Conservation (phyloP, 1,140 invertebrate species). For the Drosophila ambigua region DNA sequence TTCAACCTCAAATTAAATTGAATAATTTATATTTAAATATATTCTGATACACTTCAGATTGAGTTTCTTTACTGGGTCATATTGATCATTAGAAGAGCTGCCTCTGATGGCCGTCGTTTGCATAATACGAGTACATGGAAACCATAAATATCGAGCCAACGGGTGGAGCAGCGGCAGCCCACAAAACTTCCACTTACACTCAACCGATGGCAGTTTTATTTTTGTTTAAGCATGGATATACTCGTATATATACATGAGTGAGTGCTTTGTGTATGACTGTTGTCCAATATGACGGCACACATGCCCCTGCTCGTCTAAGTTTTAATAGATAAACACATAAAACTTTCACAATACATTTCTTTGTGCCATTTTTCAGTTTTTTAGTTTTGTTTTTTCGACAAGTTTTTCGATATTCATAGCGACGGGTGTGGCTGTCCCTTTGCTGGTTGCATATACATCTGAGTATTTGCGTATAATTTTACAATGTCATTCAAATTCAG, state of each 20-base stretch:
- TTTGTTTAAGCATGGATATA: conserved; percentile 17
- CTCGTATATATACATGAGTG: not conserved
- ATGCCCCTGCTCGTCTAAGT: conserved; percentile 6
- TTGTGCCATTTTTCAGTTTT: conserved; percentile 15
- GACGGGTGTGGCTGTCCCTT: conserved; percentile 15
- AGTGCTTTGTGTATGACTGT: conserved; percentile 21
- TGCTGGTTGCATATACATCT: conserved; percentile 51
- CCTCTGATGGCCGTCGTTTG: not conserved
- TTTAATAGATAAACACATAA: conserved; percentile 66
- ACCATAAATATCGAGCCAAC: conserved; percentile 2
- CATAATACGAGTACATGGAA: conserved; percentile 6
- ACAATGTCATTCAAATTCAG: conserved; percentile 78
- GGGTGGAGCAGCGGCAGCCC: conserved; percentile 1
- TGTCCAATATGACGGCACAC: conserved; percentile 32
- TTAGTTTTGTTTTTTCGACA: conserved; percentile 9
- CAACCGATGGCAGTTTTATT: conserved; percentile 26
- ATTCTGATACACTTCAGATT: too few relatives aligned
- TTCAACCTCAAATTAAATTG: too few relatives aligned
- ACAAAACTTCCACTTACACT: conserved; percentile 11
- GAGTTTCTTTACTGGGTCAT: too few relatives aligned
- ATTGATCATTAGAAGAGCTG: too few relatives aligned
- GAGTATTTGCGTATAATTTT: conserved; percentile 69
- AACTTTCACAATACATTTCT: conserved; percentile 64
- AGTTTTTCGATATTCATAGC: conserved; percentile 18
- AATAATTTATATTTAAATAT: too few relatives aligned